A percentile compares a stretch with the other conserved stretches of the same genome.
These are phyloP conservation scores for Gastrophysa polygoni DNA, from an alignment of 2,888 invertebrate species.

Conservation along the genomic window DNA sequence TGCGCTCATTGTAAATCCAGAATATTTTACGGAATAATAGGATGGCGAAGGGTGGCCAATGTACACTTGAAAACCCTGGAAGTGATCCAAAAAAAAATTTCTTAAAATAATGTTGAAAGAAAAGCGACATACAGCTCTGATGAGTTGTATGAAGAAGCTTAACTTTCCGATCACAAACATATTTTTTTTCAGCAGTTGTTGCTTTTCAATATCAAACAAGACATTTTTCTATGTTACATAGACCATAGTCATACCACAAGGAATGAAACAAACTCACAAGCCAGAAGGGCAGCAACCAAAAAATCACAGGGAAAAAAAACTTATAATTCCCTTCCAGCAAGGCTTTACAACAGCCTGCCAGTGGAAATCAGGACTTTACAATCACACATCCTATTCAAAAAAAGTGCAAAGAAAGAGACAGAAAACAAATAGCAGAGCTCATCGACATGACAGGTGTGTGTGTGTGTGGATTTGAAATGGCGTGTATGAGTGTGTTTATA, in stretches of 20 bases:
- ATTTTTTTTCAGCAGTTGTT: not conserved
- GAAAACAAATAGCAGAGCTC: no score
- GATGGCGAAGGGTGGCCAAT: not conserved
- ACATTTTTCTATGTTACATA: not conserved
- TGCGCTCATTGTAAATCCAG: not conserved
- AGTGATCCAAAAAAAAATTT: not conserved
- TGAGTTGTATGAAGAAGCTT: not conserved
- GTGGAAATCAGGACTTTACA: not conserved
- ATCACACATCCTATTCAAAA: no score
- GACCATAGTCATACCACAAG: not conserved
- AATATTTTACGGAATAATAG: not conserved
- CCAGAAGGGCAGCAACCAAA: slow-evolving; percentile 1
- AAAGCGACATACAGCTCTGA: not conserved
- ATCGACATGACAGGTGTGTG: no score
- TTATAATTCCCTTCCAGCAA: not conserved
- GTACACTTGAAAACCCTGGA: not conserved
- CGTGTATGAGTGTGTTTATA: not conserved
- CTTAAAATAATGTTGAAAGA: slow-evolving; percentile 2
- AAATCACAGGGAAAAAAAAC: not conserved
- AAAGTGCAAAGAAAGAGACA: no score
- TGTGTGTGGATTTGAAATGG: not conserved
- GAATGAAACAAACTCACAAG: not conserved
- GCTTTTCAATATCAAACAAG: not conserved
- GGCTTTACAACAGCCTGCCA: not conserved
- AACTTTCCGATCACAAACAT: not conserved